Percentiles rank a stretch among this genome's conserved stretches.
phyloP scores from a whole-genome alignment of 2,113 vertebrate genomes.

The Sylvilagus bachmani region DNA sequence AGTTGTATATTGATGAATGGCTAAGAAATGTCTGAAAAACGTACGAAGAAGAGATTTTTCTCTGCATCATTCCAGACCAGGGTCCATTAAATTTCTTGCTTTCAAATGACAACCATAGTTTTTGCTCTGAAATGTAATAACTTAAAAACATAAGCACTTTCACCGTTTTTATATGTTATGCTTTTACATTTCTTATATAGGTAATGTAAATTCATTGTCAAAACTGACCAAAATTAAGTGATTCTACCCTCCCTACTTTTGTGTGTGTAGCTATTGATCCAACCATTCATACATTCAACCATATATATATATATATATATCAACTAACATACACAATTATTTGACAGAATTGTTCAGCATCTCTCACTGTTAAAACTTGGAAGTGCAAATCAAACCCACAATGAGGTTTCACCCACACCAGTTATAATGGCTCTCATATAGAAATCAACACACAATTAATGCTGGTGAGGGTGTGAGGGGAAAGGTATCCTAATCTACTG shows the following conservation, averaged over 20 bases:
- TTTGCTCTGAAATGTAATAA: slow-evolving; percentile 35
- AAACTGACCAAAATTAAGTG: slow-evolving; percentile 15
- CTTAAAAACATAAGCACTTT: not conserved
- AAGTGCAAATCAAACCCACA: too few relatives aligned
- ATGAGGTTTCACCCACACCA: too few relatives aligned
- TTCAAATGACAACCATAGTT: not conserved
- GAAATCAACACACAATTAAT: too few relatives aligned
- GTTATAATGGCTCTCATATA: too few relatives aligned
- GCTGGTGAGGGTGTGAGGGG: too few relatives aligned
- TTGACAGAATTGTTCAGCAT: slow-evolving; percentile 7
- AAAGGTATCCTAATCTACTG: too few relatives aligned
- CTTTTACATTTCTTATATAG: not conserved
- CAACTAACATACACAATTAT: not conserved
- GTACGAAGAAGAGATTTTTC: not conserved
- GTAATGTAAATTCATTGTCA: slow-evolving; percentile 25
- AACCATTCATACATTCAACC: not conserved
- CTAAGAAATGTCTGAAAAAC: slow-evolving; percentile 30
- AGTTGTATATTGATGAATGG: not conserved
- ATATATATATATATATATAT: too few relatives aligned
- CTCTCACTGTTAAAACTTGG: not conserved
- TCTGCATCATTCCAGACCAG: not conserved
- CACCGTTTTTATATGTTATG: not conserved
- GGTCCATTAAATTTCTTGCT: not conserved
- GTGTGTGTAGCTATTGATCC: not conserved
- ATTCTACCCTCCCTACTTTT: not conserved